Conservation (phyloP, 1,140 invertebrate species). For the Heliconius melpomene region DNA sequence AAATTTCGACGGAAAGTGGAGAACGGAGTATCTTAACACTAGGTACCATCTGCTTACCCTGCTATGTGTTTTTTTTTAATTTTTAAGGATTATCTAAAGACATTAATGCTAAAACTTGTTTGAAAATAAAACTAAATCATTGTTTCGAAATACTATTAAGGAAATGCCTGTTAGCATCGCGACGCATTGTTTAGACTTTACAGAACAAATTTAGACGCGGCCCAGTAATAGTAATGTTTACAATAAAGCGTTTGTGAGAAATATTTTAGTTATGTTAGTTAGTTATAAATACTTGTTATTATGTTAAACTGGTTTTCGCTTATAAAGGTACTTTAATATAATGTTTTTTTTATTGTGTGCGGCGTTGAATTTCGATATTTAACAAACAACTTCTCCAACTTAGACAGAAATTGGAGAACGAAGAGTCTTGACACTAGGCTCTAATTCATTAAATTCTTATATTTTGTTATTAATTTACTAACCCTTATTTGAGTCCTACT, state of each 20-base stretch:
- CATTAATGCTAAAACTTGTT: background rate
- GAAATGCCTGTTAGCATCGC: background rate
- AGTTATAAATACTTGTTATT: background rate
- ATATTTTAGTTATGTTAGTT: background rate
- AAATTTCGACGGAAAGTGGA: too few relatives aligned
- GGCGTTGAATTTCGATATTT: too few relatives aligned
- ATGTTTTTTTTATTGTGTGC: too few relatives aligned
- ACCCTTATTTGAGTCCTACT: too few relatives aligned
- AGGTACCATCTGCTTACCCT: too few relatives aligned
- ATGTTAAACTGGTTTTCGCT: too few relatives aligned
- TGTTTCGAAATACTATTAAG: constrained; percentile 4
- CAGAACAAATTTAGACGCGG: constrained; percentile 7
- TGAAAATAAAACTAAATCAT: background rate
- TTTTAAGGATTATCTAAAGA: too few relatives aligned
- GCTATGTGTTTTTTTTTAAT: too few relatives aligned
- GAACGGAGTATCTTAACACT: too few relatives aligned
- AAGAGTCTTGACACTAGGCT: background rate
- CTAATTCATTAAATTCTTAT: too few relatives aligned
- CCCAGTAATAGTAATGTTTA: constrained; percentile 9
- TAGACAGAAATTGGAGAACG: background rate
- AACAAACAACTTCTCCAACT: background rate
- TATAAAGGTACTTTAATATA: too few relatives aligned
- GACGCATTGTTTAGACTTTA: constrained; percentile 4
- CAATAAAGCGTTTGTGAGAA: background rate
- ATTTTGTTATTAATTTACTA: too few relatives aligned